phyloP scores from a whole-genome alignment of 2,113 vertebrate species.

The Stigmatopora argus region DNA sequence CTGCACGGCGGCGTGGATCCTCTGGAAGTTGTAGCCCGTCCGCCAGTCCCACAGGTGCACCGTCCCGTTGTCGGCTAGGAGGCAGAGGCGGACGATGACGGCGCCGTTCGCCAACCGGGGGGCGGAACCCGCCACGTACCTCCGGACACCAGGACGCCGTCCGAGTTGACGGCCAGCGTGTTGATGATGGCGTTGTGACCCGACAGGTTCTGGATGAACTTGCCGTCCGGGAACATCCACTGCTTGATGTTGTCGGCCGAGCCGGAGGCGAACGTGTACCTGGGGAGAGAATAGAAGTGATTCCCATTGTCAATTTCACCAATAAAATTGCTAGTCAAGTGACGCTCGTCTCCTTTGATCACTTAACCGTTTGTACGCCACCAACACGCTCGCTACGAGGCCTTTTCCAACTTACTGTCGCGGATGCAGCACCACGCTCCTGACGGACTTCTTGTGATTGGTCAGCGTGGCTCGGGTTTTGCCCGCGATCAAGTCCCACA shows the following conservation, averaged over 20 bases:
- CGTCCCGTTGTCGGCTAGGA: constrained; percentile 91
- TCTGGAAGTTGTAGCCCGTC: constrained; percentile 97
- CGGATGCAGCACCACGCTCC: constrained; percentile 87
- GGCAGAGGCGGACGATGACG: neutral
- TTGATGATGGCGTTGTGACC: constrained; percentile 98
- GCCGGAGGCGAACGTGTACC: constrained; percentile 96
- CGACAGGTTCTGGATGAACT: constrained; percentile 96
- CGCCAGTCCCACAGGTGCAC: constrained; percentile 99
- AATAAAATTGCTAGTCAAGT: no score
- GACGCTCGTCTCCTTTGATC: no score
- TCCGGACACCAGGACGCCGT: constrained; percentile 95
- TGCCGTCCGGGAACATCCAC: constrained; percentile 97
- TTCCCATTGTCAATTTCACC: no score
- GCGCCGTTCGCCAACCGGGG: no score
- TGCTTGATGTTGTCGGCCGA: constrained; percentile 99
- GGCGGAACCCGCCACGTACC: constrained; percentile 59
- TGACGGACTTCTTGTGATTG: constrained; percentile 97
- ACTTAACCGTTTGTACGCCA: no score
- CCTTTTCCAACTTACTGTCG: constrained; percentile 78
- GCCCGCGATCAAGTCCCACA: constrained; percentile 95
- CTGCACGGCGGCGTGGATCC: constrained; percentile 94
- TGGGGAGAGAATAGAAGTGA: constrained; percentile 53
- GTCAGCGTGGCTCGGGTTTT: constrained; percentile 97
- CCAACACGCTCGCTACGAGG: no score
- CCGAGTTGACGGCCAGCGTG: constrained; percentile 89